phyloP scores from a whole-genome alignment of 2,888 invertebrate species.

The Camponotus fellah region DNA sequence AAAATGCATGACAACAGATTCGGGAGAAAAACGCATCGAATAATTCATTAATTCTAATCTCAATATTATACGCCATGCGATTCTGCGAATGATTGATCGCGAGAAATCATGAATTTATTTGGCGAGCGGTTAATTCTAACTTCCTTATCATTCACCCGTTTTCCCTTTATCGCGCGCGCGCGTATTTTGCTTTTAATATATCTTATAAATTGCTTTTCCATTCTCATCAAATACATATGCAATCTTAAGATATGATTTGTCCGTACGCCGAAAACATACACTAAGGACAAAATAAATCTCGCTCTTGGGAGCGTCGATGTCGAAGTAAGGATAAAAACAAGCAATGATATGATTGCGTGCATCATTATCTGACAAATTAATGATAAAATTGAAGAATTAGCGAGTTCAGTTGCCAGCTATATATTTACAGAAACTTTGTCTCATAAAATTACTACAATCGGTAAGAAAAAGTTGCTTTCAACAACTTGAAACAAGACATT shows the following conservation, averaged over 20 bases:
- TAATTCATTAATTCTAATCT: neutral
- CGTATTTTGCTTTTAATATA: slow-evolving; percentile 25
- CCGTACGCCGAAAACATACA: slow-evolving; percentile 41
- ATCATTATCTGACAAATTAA: slow-evolving; percentile 11
- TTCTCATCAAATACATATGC: slow-evolving; percentile 19
- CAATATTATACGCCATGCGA: neutral
- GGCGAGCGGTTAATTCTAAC: slow-evolving; percentile 28
- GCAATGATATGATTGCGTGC: slow-evolving; percentile 28
- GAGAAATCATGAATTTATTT: slow-evolving; percentile 25
- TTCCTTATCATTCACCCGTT: slow-evolving; percentile 23
- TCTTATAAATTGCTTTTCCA: slow-evolving; percentile 28
- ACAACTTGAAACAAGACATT: neutral
- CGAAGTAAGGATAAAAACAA: slow-evolving; percentile 32
- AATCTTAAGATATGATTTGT: slow-evolving; percentile 51
- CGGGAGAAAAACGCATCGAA: neutral
- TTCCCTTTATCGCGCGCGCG: neutral
- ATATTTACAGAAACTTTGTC: slow-evolving; percentile 40
- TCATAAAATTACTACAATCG: slow-evolving; percentile 23
- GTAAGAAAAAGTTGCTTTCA: slow-evolving; percentile 17
- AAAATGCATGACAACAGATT: no score
- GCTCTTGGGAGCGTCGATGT: slow-evolving; percentile 22
- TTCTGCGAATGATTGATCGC: slow-evolving; percentile 36
- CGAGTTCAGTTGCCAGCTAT: slow-evolving; percentile 17
- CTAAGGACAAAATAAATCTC: slow-evolving; percentile 38
- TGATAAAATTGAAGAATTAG: slow-evolving; percentile 3